Evolutionary conservation across 2,113 vertebrate species (phyloP), one percentile per base, ranked within the genome.

Genomic region (Saccopteryx bilineata): DNA sequence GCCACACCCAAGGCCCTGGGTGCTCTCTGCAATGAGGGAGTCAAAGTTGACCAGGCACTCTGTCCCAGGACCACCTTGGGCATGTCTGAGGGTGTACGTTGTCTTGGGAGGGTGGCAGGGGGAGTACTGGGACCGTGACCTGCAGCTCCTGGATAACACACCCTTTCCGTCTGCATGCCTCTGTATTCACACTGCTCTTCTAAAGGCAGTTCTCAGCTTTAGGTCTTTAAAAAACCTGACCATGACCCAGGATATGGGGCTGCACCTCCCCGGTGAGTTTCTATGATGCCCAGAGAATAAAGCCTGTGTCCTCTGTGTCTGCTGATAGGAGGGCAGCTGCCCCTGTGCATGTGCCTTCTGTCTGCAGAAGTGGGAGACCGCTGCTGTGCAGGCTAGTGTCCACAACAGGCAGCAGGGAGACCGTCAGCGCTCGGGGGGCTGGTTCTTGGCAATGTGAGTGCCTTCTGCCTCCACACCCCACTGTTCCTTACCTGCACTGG

Each of bases 381-480:
- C 33, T 11, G 10, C 54, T 2, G 6, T 3, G 7, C 31, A 19
- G 63, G 58, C 58, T 21, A 48, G 74, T 19, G 11, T 26, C 52
- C 1, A 2, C 1, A 3, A 33, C 31, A 12, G 19, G 54, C 14
- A 21, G 7, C 48, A 18, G 26, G 4, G 56, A 80, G 33, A 48
- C 54, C 26, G 1, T 26, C 6, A 10, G 48, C 1, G 0, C 11
- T 2, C 26, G 0, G 13, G 54, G 74, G 1, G 26, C 54, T 7
- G 24, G 8, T 15, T 80, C 76, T 60, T 28, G 60, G 54, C 6
- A 0, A 48, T 48, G 9, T 2, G 11, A 7, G 0, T 19, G 19
- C 50, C 33, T 61, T 83, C 46, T 7, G 21, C 5, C 3, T 28
- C 23, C n/a, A 4, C 0, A 0, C 4, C 48, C 11, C 11, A 2